These are phyloP conservation scores for Rotaria socialis DNA, from an alignment of 2,888 invertebrate genomes.

Conservation along the genomic window DNA sequence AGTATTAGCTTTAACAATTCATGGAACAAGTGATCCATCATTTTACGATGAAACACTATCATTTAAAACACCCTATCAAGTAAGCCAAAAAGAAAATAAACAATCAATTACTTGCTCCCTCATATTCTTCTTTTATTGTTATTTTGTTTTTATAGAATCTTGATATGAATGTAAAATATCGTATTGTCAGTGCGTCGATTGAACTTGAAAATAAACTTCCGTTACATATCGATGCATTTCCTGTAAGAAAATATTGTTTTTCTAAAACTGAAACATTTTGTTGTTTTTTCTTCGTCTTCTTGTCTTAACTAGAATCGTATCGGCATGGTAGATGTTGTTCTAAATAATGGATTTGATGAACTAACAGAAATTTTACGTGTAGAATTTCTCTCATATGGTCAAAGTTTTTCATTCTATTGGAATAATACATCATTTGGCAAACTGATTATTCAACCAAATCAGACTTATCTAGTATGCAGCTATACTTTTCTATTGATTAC, in stretches of 20 bases:
- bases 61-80: constrained; percentile 21
- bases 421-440: neutral
- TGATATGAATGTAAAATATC: neutral
- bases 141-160: neutral
- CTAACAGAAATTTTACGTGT: neutral
- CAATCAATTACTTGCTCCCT: neutral
- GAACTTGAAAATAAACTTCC: neutral
- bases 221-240: neutral
- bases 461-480: neutral
- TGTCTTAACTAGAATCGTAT: neutral
- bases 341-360: neutral
- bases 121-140: too few species aligned
- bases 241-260: neutral
- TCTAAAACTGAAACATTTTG: too few species aligned
- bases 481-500: neutral
- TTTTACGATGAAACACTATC: neutral
- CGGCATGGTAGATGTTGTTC: neutral
- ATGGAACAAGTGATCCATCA: neutral
- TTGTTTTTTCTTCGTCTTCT: neutral
- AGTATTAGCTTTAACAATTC: constrained; percentile 3
- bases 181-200: neutral
- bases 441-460: neutral
- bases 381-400: neutral
- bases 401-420: neutral
- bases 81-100: neutral